phyloP scores from a whole-genome alignment of 2,113 vertebrate species.

The Panthera leo region DNA sequence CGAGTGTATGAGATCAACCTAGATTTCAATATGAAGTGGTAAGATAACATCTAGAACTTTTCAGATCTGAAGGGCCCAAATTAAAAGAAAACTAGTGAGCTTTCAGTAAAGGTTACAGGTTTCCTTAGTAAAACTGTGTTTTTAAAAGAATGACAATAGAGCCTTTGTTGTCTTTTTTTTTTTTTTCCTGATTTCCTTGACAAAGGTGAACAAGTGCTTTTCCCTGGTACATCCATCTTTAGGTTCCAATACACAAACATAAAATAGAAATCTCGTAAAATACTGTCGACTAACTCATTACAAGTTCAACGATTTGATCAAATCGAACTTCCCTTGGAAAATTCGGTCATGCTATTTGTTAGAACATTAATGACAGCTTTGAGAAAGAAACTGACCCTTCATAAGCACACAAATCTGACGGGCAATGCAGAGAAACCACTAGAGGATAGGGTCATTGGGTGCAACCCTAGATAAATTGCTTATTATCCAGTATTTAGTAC shows the following conservation, averaged over 20 bases:
- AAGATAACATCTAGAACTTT: conserved; percentile 65
- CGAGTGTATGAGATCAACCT: background rate
- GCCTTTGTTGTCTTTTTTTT: background rate
- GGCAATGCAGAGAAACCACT: conserved; percentile 45
- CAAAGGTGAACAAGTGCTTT: conserved; percentile 39
- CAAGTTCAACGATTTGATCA: conserved; percentile 49
- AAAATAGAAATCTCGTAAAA: conserved; percentile 44
- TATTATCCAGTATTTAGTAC: conserved; percentile 67
- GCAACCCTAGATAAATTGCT: conserved; percentile 69
- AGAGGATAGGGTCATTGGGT: background rate
- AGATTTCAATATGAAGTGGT: conserved; percentile 59
- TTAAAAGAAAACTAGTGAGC: conserved; percentile 16
- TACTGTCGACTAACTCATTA: conserved; percentile 10
- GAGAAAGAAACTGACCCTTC: conserved; percentile 47
- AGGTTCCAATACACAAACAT: conserved; percentile 51
- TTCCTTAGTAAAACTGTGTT: conserved; percentile 34
- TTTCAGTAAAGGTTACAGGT: conserved; percentile 31
- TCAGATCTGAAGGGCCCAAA: conserved; percentile 47
- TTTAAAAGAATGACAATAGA: conserved; percentile 42
- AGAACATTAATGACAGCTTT: background rate
- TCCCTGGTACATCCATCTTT: background rate
- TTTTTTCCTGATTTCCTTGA: conserved; percentile 16
- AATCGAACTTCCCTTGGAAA: conserved; percentile 49
- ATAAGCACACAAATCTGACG: conserved; percentile 15
- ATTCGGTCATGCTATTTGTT: background rate